Conservation (phyloP, 1,140 invertebrate species). For the Elymnias hypermnestra region DNA sequence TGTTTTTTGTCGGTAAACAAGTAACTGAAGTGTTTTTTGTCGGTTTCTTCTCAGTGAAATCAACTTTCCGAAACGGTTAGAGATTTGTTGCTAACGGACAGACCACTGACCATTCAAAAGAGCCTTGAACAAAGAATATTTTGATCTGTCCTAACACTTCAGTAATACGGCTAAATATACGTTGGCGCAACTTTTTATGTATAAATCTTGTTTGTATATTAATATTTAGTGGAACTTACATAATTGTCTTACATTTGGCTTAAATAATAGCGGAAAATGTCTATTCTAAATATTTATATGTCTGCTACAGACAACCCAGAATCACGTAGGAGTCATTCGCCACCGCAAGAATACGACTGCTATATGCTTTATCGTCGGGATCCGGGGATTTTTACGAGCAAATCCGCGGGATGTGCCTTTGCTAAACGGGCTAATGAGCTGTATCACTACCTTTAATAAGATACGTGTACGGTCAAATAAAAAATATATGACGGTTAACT, state of each 20-base stretch:
- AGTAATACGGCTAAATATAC: too few relatives aligned
- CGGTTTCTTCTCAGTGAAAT: too few relatives aligned
- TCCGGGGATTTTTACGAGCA: conserved; percentile 59
- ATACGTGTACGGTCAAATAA: conserved; percentile 10
- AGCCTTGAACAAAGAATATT: too few relatives aligned
- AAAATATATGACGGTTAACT: not conserved
- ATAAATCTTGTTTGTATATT: too few relatives aligned
- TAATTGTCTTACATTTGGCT: not conserved
- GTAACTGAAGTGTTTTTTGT: too few relatives aligned
- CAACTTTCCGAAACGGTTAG: too few relatives aligned
- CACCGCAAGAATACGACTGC: conserved; percentile 36
- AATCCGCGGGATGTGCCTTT: conserved; percentile 35
- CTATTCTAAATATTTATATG: not conserved
- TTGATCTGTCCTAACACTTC: too few relatives aligned
- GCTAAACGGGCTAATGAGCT: conserved; percentile 35
- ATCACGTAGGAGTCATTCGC: conserved; percentile 59
- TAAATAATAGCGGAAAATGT: not conserved
- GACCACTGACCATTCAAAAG: too few relatives aligned
- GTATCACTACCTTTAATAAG: conserved; percentile 31
- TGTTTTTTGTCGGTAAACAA: too few relatives aligned
- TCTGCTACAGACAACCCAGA: conserved; percentile 18
- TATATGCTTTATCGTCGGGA: conserved; percentile 46
- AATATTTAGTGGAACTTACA: too few relatives aligned
- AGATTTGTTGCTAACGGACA: too few relatives aligned
- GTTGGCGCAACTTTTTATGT: too few relatives aligned